A percentile compares a stretch with the other conserved stretches of the same genome.
These are phyloP conservation scores for Drosophila mauritiana DNA, from an alignment of 1,140 invertebrate genomes.

Conservation along the genomic window DNA sequence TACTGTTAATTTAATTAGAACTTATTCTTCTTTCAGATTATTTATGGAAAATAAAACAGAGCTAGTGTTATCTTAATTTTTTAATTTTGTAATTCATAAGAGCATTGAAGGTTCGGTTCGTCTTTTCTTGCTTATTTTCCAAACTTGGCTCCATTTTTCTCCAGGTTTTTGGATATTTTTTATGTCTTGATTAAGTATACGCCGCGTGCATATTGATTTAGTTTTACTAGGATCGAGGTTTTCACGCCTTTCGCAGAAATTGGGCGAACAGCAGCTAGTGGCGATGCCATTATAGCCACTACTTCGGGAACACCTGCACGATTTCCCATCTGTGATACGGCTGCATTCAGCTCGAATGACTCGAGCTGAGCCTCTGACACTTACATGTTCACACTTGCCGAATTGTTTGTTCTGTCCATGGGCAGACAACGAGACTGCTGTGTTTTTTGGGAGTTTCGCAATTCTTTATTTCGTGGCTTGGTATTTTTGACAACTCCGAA, in stretches of 20 bases:
- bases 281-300: constrained; percentile 3
- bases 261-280: constrained; percentile 1
- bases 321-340: constrained; percentile 14
- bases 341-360: constrained; percentile 36
- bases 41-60: too few relatives aligned
- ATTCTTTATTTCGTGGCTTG: constrained; percentile 54
- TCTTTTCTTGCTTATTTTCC: neutral
- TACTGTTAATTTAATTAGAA: too few relatives aligned
- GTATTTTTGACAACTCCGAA: constrained; percentile 71
- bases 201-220: constrained; percentile 75
- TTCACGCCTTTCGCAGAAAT: constrained; percentile 50
- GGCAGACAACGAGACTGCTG: neutral
- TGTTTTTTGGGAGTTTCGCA: constrained; percentile 37
- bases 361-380: constrained; percentile 52
- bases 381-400: constrained; percentile 70
- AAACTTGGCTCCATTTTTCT: neutral
- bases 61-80: too few relatives aligned
- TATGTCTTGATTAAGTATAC: constrained; percentile 79
- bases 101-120: neutral
- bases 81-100: neutral
- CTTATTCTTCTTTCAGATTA: too few relatives aligned
- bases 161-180: constrained; percentile 28
- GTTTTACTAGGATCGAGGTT: constrained; percentile 60
- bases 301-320: constrained; percentile 65
- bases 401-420: constrained; percentile 16